Percentiles rank a stretch among this genome's conserved stretches.
These are phyloP conservation scores for Mythimna albipuncta DNA, from an alignment of 2,888 invertebrate species.

Conservation along the genomic window DNA sequence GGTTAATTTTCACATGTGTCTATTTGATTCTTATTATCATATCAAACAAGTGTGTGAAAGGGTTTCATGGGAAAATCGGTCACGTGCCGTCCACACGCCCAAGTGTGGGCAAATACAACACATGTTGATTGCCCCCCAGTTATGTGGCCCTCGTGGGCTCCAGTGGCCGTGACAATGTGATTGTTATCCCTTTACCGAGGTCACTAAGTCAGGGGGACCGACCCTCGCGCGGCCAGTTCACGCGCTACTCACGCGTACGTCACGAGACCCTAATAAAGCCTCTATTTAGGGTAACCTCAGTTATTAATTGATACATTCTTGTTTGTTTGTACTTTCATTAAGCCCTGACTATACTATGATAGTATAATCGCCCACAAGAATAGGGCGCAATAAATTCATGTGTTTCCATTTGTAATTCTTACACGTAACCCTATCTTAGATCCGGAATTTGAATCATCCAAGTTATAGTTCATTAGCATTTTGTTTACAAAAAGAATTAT, in stretches of 20 bases:
- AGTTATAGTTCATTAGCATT: slow-evolving; percentile 82
- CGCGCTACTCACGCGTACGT: slow-evolving; percentile 74
- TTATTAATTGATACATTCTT: slow-evolving; percentile 42
- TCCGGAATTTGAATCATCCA: slow-evolving; percentile 74
- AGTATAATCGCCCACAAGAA: slow-evolving; percentile 13
- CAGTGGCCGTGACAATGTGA: slow-evolving; percentile 80
- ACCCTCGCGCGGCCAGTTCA: slow-evolving; percentile 65
- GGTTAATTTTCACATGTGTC: slow-evolving; percentile 45
- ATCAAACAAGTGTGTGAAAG: slow-evolving; percentile 69
- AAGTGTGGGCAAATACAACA: slow-evolving; percentile 80
- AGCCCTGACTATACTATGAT: slow-evolving; percentile 2
- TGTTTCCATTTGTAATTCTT: slow-evolving; percentile 54
- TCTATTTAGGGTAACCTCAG: slow-evolving; percentile 57
- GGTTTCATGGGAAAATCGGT: slow-evolving; percentile 76
- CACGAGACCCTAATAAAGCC: slow-evolving; percentile 73
- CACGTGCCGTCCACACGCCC: slow-evolving; percentile 87
- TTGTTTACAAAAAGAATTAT: slow-evolving; percentile 85
- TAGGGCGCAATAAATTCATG: slow-evolving; percentile 35
- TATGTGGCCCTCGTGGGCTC: slow-evolving; percentile 63
- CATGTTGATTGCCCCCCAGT: slow-evolving; percentile 75
- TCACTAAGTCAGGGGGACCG: slow-evolving; percentile 83
- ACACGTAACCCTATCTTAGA: slow-evolving; percentile 69
- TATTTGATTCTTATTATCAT: slow-evolving; percentile 55
- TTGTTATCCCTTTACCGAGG: slow-evolving; percentile 82
- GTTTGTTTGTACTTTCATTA: slow-evolving; percentile 30